phyloP scores from a whole-genome alignment of 2,797 vertebrate species.

The Momotus momota region DNA sequence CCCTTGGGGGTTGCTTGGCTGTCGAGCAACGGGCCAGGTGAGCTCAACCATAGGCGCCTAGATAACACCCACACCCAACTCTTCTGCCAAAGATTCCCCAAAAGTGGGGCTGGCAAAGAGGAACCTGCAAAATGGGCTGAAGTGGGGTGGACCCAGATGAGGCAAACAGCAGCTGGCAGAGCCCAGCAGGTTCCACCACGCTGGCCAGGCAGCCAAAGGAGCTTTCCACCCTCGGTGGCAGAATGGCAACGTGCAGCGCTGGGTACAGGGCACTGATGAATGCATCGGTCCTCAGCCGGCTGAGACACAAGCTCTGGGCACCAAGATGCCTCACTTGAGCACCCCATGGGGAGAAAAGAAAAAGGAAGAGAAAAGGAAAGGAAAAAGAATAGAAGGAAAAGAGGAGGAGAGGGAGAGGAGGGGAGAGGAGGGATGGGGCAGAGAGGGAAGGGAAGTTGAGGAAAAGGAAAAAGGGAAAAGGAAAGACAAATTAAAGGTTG shows the following conservation, averaged over 20 bases:
- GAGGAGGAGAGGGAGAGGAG: no score
- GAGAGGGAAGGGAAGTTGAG: neutral
- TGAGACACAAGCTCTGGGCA: neutral
- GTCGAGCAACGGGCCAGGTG: rapidly evolving
- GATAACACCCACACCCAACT: neutral
- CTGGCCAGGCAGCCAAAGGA: neutral
- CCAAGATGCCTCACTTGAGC: neutral
- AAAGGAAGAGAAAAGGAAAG: no score
- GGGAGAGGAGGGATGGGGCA: no score
- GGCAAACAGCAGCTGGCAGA: neutral
- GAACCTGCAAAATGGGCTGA: neutral
- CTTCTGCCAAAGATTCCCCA: neutral
- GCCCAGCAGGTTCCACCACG: rapidly evolving
- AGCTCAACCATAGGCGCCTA: rapidly evolving
- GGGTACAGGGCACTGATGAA: neutral
- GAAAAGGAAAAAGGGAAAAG: neutral
- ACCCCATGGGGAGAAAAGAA: neutral
- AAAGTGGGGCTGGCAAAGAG: neutral
- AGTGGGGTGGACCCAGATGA: neutral
- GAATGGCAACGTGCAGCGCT: rapidly evolving
- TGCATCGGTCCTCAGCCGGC: neutral
- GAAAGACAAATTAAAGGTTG: neutral
- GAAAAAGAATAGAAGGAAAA: neutral
- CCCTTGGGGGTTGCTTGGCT: neutral
- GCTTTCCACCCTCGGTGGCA: rapidly evolving